Evolutionary conservation across 1,140 invertebrate genomes (phyloP), one percentile per base, ranked within the genome.

Genomic region (Dendrolimus kikuchii): DNA sequence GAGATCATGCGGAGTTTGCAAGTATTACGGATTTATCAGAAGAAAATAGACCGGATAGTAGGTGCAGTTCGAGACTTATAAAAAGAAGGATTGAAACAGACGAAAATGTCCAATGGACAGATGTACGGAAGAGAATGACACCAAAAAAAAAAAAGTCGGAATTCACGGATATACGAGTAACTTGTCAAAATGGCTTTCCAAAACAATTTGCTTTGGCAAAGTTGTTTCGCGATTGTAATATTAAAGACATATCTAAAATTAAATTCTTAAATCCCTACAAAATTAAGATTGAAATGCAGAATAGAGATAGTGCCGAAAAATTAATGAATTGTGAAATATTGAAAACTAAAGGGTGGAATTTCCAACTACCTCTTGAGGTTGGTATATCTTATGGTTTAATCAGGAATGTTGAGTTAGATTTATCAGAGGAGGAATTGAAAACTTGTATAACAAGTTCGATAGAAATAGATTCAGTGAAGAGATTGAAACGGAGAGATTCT

Each of bases 171-270:
- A 40, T 56, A 39, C 40, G 37, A 36, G 40, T 56, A 2, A n/a
- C 54, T 6, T 38, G 48, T 49, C 50, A 51, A 5, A 42, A 49
- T 37, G 4, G 7, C 5, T 42, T 63, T 36, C 53, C 56, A n/a
- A 63, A 63, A 48, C 60, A 64, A 50, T 57, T 64, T 52, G 55
- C 57, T 36, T 40, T 64, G 9, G 62, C 62, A 5, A 54, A 49
- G 45, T n/a, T 60, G 10, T 47, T 63, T 38, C 46, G 53, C 7
- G 46, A 46, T n/a, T 6, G 51, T 7, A 48, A 59, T 7, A 57
- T 64, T 43, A 9, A 7, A 0, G 42, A 45, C 10, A 62, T 65
- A 5, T 49, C 6, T 7, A n/a, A 46, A 38, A 41, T 57, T 5
- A 65, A 62, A 53, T 61, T 56, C 23, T 46, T 58, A 23, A 59